Percentiles rank a stretch among this genome's conserved stretches.
Evolutionary conservation across 1,140 invertebrate species (phyloP).

Genomic region (Megalonaias nervosa): DNA sequence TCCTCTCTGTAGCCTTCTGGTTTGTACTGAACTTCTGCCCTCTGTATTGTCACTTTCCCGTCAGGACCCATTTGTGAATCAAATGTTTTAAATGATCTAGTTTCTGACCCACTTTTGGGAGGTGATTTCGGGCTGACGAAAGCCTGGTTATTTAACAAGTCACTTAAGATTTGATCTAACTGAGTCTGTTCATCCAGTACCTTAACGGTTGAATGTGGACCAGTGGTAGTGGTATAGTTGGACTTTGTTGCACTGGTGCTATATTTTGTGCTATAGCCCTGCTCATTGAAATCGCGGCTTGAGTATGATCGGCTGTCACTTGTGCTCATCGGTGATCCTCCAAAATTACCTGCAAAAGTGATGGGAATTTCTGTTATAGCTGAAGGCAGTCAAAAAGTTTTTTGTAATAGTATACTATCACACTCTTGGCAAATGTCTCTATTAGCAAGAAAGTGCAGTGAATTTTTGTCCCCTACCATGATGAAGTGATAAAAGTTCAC

Average conservation of each 20-base stretch:
- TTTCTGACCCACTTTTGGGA: conserved; percentile 47
- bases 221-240: conserved; percentile 39
- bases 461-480: too few relatives aligned
- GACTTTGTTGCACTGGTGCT: conserved; percentile 32
- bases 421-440: too few relatives aligned
- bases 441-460: too few relatives aligned
- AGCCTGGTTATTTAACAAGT: conserved; percentile 65
- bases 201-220: conserved; percentile 41
- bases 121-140: conserved; percentile 47
- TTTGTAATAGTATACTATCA: too few relatives aligned
- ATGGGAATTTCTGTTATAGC: too few relatives aligned
- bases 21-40: conserved; percentile 61
- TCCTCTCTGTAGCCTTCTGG: conserved; percentile 55
- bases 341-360: too few relatives aligned
- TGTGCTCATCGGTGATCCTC: too few relatives aligned
- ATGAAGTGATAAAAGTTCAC: too few relatives aligned
- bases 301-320: too few relatives aligned
- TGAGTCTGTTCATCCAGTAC: conserved; percentile 65
- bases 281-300: too few relatives aligned
- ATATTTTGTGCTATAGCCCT: too few relatives aligned
- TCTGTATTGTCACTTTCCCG: conserved; percentile 53
- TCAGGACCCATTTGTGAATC: conserved; percentile 47
- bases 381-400: too few relatives aligned
- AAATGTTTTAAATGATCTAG: conserved; percentile 56
- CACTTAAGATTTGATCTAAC: conserved; percentile 68